phyloP scores from a whole-genome alignment of 2,888 invertebrate genomes.

The Argyra leucocephala region DNA sequence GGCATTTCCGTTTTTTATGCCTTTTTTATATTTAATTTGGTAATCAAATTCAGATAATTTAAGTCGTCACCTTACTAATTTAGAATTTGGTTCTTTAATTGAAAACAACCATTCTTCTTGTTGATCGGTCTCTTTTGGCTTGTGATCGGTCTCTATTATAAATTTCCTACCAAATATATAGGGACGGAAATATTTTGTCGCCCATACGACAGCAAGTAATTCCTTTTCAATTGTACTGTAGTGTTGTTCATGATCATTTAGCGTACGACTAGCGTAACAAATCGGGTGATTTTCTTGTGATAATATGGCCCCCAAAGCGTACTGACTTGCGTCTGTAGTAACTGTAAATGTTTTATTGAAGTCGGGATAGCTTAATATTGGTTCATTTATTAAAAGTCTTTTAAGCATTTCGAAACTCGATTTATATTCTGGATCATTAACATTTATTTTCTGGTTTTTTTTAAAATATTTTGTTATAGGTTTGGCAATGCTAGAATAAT shows the following conservation, averaged over 20 bases:
- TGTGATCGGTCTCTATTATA: slow-evolving; percentile 30
- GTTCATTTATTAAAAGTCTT: too few relatives aligned
- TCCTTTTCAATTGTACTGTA: slow-evolving; percentile 30
- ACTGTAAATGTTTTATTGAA: slow-evolving; percentile 26
- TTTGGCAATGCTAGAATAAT: slow-evolving; percentile 30
- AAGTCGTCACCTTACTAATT: slow-evolving; percentile 29
- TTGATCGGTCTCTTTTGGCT: slow-evolving; percentile 30
- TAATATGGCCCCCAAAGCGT: slow-evolving; percentile 28
- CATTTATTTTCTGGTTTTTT: slow-evolving; percentile 17
- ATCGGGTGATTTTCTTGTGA: slow-evolving; percentile 28
- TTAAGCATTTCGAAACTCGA: slow-evolving; percentile 15
- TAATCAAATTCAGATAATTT: slow-evolving; percentile 30
- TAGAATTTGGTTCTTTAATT: slow-evolving; percentile 27
- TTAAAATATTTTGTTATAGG: slow-evolving; percentile 15
- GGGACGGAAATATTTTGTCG: slow-evolving; percentile 27
- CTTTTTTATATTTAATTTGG: slow-evolving; percentile 25
- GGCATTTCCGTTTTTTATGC: slow-evolving; percentile 20
- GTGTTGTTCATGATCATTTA: slow-evolving; percentile 26
- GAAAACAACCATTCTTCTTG: slow-evolving; percentile 27
- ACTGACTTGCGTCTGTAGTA: slow-evolving; percentile 29
- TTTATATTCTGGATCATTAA: slow-evolving; percentile 15
- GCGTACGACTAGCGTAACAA: slow-evolving; percentile 28
- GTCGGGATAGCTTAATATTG: slow-evolving; percentile 18
- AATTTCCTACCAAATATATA: slow-evolving; percentile 31
- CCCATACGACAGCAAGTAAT: slow-evolving; percentile 26